These are phyloP conservation scores for Oreocharis arfaki DNA, from an alignment of 2,113 vertebrate genomes.

Conservation along the genomic window DNA sequence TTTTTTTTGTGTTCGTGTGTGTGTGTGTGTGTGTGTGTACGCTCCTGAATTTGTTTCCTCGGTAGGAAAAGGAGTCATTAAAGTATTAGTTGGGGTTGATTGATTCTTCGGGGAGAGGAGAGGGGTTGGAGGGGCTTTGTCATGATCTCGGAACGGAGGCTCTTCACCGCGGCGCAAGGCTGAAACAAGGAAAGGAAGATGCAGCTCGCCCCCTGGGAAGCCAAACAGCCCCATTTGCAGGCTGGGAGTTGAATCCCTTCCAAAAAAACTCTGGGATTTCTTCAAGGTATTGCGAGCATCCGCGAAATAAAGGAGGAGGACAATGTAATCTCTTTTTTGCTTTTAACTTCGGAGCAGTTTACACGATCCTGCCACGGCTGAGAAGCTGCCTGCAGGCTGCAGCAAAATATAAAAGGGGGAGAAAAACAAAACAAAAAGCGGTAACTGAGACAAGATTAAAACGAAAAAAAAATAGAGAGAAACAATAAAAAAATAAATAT, in stretches of 20 bases:
- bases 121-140: slow-evolving; percentile 50
- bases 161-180: slow-evolving; percentile 9
- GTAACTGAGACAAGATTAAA: background rate
- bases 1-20: background rate
- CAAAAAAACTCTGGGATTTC: background rate
- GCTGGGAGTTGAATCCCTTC: background rate
- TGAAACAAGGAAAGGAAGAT: slow-evolving; percentile 3
- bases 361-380: background rate
- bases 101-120: slow-evolving; percentile 58
- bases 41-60: slow-evolving; percentile 66
- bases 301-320: background rate
- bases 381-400: background rate
- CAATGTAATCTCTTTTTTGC: background rate
- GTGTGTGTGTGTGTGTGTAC: background rate
- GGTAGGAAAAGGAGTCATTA: slow-evolving; percentile 70
- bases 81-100: slow-evolving; percentile 71
- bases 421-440: background rate
- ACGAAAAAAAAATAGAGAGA: background rate
- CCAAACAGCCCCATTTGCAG: background rate
- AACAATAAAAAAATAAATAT: background rate
- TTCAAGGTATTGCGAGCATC: background rate
- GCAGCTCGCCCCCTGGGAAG: background rate
- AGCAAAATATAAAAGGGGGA: background rate
- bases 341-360: background rate
- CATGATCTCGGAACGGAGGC: slow-evolving; percentile 14